These are phyloP conservation scores for Pterocles burchelli DNA, from an alignment of 2,113 vertebrate genomes.

Conservation along the genomic window DNA sequence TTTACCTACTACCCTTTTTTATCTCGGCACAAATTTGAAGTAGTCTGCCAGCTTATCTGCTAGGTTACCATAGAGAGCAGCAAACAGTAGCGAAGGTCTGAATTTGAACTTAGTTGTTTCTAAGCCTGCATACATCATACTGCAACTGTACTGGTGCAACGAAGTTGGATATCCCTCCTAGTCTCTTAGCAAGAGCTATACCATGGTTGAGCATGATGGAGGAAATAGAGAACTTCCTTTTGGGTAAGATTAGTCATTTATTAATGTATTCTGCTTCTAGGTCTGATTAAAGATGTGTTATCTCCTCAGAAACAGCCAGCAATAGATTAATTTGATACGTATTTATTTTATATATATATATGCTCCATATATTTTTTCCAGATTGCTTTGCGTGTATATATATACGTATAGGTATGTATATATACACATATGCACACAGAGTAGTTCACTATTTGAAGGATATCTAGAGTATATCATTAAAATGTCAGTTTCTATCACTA, in stretches of 20 bases:
- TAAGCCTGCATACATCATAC: not conserved
- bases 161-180: not conserved
- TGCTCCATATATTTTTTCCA: not conserved
- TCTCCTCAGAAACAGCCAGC: not conserved
- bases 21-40: not conserved
- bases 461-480: not conserved
- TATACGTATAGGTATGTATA: accelerated
- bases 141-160: not conserved
- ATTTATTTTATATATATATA: not conserved
- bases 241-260: not conserved
- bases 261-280: not conserved
- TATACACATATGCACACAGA: accelerated
- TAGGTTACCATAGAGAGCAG: not conserved
- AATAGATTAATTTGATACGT: not conserved
- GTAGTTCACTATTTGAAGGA: not conserved
- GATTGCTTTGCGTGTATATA: not conserved
- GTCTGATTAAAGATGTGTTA: not conserved
- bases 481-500: not conserved
- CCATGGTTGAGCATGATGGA: not conserved
- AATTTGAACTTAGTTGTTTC: not conserved
- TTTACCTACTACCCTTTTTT: not conserved
- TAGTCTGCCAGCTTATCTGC: not conserved
- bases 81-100: not conserved
- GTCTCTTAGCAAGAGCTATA: not conserved
- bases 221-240: not conserved